Conservation (phyloP, 1,140 invertebrate species). For the Diorhabda elongata region DNA sequence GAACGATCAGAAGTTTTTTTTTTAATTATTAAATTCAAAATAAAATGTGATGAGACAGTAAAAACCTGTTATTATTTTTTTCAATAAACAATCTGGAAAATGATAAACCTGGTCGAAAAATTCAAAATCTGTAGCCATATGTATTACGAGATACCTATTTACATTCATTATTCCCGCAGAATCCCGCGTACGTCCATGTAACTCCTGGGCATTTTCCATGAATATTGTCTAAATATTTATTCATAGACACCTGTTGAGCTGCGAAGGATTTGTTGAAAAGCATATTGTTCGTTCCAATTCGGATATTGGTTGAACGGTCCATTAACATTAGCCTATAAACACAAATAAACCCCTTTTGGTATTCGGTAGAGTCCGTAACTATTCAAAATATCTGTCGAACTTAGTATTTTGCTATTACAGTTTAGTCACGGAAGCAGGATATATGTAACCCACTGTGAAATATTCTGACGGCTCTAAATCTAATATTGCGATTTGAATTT, state of each 20-base stretch:
- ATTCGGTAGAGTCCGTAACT: background rate
- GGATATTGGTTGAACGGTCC: background rate
- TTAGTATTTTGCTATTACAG: background rate
- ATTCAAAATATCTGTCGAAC: conserved; percentile 2
- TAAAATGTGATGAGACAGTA: too few relatives aligned
- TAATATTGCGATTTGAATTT: conserved; percentile 1
- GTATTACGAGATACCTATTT: too few relatives aligned
- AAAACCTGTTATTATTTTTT: too few relatives aligned
- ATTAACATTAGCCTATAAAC: background rate
- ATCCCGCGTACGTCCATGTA: too few relatives aligned
- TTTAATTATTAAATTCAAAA: too few relatives aligned
- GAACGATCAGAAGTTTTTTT: too few relatives aligned
- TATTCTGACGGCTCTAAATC: background rate
- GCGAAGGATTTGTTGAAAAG: background rate
- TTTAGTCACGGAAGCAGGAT: conserved; percentile 1
- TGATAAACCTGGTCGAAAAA: too few relatives aligned
- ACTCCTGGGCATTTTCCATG: background rate
- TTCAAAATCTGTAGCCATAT: too few relatives aligned
- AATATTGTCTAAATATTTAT: background rate
- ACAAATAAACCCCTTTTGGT: conserved; percentile 1
- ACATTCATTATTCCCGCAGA: too few relatives aligned
- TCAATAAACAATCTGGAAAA: too few relatives aligned
- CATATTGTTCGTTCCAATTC: background rate
- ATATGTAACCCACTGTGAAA: background rate
- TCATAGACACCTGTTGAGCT: background rate